Percentiles rank a stretch among this genome's conserved stretches.
phyloP scores from a whole-genome alignment of 2,797 vertebrate genomes.

The Sylvia borin region DNA sequence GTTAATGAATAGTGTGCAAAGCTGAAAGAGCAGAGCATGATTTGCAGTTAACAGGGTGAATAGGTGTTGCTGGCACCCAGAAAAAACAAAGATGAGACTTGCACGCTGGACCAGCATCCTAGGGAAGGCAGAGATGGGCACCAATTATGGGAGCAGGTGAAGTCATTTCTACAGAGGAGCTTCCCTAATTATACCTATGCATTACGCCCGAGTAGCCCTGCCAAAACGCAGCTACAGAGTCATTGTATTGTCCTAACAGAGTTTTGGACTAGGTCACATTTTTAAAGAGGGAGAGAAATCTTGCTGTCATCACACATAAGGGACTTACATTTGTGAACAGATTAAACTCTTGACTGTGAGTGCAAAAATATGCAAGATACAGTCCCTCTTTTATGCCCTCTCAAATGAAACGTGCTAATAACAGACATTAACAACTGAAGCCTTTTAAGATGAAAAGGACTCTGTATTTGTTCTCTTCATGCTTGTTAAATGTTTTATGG shows the following conservation, averaged over 20 bases:
- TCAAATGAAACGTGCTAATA: conserved; percentile 70
- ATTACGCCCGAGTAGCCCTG: neutral
- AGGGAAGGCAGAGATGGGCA: neutral
- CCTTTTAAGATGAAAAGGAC: conserved; percentile 71
- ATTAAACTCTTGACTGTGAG: conserved; percentile 27
- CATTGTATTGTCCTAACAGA: neutral
- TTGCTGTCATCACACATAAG: conserved; percentile 21
- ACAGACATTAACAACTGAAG: conserved; percentile 65
- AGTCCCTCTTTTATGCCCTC: conserved; percentile 40
- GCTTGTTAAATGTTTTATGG: conserved; percentile 83
- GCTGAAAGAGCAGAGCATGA: neutral
- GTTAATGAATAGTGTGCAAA: neutral
- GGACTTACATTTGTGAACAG: conserved; percentile 32
- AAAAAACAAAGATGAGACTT: neutral
- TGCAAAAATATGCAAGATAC: conserved; percentile 14
- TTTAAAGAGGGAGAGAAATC: conserved; percentile 8
- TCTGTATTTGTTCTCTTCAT: conserved; percentile 81
- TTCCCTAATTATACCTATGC: neutral
- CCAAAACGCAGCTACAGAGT: neutral
- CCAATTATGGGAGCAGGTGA: neutral
- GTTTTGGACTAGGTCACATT: conserved; percentile 22
- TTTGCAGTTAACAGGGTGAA: neutral
- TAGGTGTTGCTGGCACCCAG: neutral
- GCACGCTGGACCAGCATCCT: neutral
- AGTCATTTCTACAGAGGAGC: neutral